These are phyloP conservation scores for Phania funesta DNA, from an alignment of 2,888 invertebrate species.

Conservation along the genomic window DNA sequence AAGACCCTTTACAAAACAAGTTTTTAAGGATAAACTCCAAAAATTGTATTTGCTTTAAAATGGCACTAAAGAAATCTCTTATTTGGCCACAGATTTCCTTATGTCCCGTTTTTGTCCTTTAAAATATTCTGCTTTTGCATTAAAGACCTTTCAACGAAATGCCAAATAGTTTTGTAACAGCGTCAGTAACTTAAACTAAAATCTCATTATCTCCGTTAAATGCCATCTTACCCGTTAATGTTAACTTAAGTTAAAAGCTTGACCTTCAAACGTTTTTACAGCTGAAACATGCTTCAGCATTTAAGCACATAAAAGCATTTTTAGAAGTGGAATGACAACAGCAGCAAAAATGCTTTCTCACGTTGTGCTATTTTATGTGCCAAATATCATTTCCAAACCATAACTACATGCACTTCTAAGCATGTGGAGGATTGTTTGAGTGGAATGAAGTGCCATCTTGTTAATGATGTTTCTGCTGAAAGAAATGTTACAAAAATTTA, in stretches of 20 bases:
- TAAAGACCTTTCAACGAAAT: neutral
- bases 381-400: slow-evolving; percentile 15
- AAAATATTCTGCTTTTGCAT: neutral
- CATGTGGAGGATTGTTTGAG: neutral
- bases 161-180: neutral
- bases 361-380: slow-evolving; percentile 9
- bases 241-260: slow-evolving; percentile 26
- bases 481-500: neutral
- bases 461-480: slow-evolving; percentile 20
- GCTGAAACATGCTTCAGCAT: slow-evolving; percentile 25
- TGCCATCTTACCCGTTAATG: slow-evolving; percentile 5
- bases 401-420: neutral
- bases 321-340: neutral
- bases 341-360: slow-evolving; percentile 10
- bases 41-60: too few species aligned
- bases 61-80: too few species aligned
- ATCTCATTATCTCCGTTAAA: slow-evolving; percentile 25
- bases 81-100: too few species aligned
- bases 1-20: too few species aligned
- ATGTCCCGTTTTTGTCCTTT: neutral
- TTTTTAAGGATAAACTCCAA: too few species aligned
- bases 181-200: slow-evolving; percentile 19
- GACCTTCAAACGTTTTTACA: slow-evolving; percentile 37
- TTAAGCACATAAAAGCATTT: slow-evolving; percentile 17
- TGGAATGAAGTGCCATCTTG: slow-evolving; percentile 32